Evolutionary conservation across 2,888 invertebrate genomes (phyloP).

Genomic region (Macrophya annulata): DNA sequence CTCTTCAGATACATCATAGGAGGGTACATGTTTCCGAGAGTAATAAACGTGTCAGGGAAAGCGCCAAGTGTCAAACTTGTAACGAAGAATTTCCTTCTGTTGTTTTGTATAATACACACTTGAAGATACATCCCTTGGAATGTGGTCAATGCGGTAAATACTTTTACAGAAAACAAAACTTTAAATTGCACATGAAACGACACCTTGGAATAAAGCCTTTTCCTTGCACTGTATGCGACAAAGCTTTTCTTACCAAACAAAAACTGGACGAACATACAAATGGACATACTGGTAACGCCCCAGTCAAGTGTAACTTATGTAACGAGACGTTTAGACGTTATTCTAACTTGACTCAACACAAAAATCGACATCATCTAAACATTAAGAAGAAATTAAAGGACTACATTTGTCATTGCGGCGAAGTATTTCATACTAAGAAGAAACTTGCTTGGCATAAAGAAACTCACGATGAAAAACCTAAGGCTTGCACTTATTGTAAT

Average conservation of each 20-base stretch:
- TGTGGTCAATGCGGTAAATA: slow-evolving; percentile 91
- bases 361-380: slow-evolving; percentile 89
- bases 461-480: slow-evolving; percentile 91
- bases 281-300: slow-evolving; percentile 90
- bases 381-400: slow-evolving; percentile 87
- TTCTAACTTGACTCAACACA: slow-evolving; percentile 92
- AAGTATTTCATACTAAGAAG: slow-evolving; percentile 91
- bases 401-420: slow-evolving; percentile 90
- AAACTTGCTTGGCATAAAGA: slow-evolving; percentile 94
- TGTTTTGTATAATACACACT: slow-evolving; percentile 86
- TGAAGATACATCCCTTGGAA: slow-evolving; percentile 90
- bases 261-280: slow-evolving; percentile 92
- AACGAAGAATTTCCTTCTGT: slow-evolving; percentile 86
- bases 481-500: slow-evolving; percentile 91
- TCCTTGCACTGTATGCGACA: slow-evolving; percentile 89
- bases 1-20: slow-evolving; percentile 75
- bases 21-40: slow-evolving; percentile 73
- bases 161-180: slow-evolving; percentile 88
- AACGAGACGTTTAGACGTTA: slow-evolving; percentile 90
- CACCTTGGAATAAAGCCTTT: slow-evolving; percentile 90
- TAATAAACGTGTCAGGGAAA: slow-evolving; percentile 75
- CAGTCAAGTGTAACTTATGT: slow-evolving; percentile 91
- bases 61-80: slow-evolving; percentile 83
- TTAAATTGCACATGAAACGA: slow-evolving; percentile 89
- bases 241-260: slow-evolving; percentile 91